Evolutionary conservation across 2,113 vertebrate species (phyloP).

Genomic region (Saguinus midas): DNA sequence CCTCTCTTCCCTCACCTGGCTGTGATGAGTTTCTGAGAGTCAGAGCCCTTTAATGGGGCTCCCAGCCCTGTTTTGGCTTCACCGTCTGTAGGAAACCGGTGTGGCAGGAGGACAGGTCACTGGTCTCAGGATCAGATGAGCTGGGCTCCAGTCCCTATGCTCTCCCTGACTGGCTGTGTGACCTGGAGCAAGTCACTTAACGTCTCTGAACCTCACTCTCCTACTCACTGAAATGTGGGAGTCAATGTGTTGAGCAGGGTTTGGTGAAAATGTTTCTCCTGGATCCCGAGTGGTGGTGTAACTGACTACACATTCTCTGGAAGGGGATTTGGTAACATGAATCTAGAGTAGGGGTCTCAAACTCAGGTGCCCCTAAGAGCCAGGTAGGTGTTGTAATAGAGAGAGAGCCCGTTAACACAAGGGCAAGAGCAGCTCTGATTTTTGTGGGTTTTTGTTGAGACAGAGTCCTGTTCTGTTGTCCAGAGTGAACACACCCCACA

Average conservation of each 20-base stretch:
- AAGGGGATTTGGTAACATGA: neutral
- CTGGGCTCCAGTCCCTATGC: neutral
- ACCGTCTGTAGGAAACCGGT: neutral
- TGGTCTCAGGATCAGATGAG: no score
- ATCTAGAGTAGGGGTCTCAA: neutral
- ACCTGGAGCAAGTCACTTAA: neutral
- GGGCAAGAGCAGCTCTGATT: neutral
- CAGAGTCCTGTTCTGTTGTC: no score
- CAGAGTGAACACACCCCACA: neutral
- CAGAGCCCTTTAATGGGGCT: no score
- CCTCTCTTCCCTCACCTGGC: neutral
- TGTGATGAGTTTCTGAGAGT: neutral
- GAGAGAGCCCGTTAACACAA: neutral
- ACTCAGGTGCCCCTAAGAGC: neutral
- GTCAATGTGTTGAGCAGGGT: neutral
- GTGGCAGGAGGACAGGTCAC: neutral
- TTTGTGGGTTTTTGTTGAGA: neutral
- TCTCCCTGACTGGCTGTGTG: neutral
- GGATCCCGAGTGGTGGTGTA: neutral
- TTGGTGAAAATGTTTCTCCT: neutral
- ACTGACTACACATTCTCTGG: neutral
- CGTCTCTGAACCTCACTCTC: neutral
- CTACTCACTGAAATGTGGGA: neutral
- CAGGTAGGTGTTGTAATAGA: neutral
- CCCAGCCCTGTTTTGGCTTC: neutral